Evolutionary conservation across 35 echinoderm and acorn worm species (phyloP).

Genomic region (Eucidaris tribuloides): DNA sequence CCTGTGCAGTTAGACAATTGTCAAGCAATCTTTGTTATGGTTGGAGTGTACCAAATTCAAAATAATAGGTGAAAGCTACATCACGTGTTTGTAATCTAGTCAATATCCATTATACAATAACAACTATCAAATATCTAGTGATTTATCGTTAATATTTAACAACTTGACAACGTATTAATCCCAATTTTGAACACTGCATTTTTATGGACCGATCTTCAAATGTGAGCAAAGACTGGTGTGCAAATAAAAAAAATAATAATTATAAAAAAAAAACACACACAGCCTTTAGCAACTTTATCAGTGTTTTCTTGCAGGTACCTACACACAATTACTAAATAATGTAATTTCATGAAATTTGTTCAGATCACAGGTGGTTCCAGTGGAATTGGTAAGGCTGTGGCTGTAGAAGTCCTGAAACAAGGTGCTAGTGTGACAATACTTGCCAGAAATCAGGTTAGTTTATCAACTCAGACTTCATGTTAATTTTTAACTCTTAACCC

Average conservation of each 20-base stretch:
- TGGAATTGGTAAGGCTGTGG: constrained; percentile 91
- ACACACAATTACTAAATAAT: not conserved
- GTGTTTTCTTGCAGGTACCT: not conserved
- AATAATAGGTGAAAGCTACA: no score
- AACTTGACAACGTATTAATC: no score
- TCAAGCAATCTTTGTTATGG: no score
- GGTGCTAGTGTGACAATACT: constrained; percentile 90
- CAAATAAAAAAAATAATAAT: not conserved
- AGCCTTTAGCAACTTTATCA: not conserved
- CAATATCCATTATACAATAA: no score
- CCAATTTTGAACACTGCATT: not conserved
- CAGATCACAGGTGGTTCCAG: constrained; percentile 93
- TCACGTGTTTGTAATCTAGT: no score
- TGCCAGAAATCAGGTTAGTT: constrained; percentile 69
- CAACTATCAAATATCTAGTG: no score
- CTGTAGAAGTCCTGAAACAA: constrained; percentile 73
- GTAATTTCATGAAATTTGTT: not conserved
- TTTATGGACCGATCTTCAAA: not conserved
- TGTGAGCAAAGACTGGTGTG: not conserved
- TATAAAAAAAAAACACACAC: not conserved
- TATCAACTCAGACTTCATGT: no score
- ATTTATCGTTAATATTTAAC: no score
- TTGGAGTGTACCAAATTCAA: no score
- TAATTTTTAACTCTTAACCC: no score
- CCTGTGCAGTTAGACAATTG: no score